Conservation (phyloP, 2,113 vertebrate species). For the Ailurus styani region DNA sequence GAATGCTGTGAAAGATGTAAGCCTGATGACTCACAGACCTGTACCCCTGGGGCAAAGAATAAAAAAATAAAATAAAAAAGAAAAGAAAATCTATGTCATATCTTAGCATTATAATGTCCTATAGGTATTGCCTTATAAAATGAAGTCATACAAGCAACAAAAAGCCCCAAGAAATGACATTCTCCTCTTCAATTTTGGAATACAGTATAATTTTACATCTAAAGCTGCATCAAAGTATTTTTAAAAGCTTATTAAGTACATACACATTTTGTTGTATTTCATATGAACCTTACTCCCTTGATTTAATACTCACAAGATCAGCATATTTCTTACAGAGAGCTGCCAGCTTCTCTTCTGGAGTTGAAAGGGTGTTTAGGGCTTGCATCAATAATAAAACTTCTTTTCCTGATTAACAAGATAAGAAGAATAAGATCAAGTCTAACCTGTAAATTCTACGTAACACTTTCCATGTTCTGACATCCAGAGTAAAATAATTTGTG, state of each 20-base stretch:
- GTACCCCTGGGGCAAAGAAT: no score
- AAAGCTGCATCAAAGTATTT: slow-evolving; percentile 46
- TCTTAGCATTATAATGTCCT: slow-evolving; percentile 4
- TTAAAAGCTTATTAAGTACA: slow-evolving; percentile 3
- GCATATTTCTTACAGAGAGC: slow-evolving; percentile 99
- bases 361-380: slow-evolving; percentile 93
- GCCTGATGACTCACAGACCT: no score
- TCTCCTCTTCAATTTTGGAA: neutral
- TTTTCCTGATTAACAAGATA: slow-evolving; percentile 87
- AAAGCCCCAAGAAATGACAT: slow-evolving; percentile 14
- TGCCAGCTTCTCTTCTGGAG: slow-evolving; percentile 97
- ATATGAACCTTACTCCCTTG: neutral
- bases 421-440: slow-evolving; percentile 32
- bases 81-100: neutral
- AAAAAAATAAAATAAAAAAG: no score
- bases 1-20: no score
- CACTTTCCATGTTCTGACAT: slow-evolving; percentile 22
- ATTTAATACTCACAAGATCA: slow-evolving; percentile 90
- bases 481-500: slow-evolving; percentile 6
- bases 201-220: slow-evolving; percentile 39
- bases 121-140: neutral
- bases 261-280: neutral
- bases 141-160: slow-evolving; percentile 1
- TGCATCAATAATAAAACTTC: slow-evolving; percentile 98
- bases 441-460: slow-evolving; percentile 2